A percentile compares a stretch with the other conserved stretches of the same genome.
phyloP scores from a whole-genome alignment of 2,888 invertebrate genomes.

The Nephrotoma flavescens region DNA sequence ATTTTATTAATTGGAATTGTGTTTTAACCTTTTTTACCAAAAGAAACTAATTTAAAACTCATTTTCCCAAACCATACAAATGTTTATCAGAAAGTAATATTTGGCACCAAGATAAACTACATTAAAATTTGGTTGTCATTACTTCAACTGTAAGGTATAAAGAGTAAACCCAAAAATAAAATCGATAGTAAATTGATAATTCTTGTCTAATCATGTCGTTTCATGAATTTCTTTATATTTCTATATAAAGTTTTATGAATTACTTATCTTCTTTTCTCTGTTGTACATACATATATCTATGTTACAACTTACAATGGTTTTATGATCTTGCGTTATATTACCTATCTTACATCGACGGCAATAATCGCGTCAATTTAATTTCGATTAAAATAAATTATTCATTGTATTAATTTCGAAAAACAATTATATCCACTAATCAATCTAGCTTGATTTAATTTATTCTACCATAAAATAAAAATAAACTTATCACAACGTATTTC shows the following conservation, averaged over 20 bases:
- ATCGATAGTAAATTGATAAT: background rate
- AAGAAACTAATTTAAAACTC: no score
- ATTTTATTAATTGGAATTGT: background rate
- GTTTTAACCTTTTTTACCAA: background rate
- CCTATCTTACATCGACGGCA: background rate
- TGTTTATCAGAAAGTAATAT: no score
- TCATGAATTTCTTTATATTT: background rate
- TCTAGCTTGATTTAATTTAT: background rate
- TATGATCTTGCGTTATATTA: background rate
- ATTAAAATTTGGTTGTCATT: no score
- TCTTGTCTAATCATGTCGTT: background rate
- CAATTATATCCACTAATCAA: background rate
- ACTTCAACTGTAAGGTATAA: no score
- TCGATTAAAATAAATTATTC: background rate
- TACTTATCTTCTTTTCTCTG: background rate
- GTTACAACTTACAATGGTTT: background rate
- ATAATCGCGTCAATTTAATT: background rate
- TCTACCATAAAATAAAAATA: background rate
- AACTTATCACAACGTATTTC: background rate
- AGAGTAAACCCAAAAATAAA: background rate
- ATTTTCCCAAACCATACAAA: no score
- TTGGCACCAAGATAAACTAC: no score
- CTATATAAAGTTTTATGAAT: background rate
- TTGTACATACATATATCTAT: background rate
- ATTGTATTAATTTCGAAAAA: background rate